phyloP scores from a whole-genome alignment of 1,140 invertebrate species.

The Drosophila ficusphila region DNA sequence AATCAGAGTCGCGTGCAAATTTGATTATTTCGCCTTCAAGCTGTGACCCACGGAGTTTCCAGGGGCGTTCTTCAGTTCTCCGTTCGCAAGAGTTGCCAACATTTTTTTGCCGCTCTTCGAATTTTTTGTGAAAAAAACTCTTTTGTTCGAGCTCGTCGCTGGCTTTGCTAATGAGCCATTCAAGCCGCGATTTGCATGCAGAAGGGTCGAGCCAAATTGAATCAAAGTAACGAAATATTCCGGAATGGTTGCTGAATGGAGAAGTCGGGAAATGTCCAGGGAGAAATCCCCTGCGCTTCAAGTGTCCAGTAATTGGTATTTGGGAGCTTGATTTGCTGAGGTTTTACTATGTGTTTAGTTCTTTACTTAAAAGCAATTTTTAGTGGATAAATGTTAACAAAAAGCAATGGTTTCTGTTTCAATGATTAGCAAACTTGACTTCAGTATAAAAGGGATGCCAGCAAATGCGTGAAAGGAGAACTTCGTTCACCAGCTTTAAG shows the following conservation, averaged over 20 bases:
- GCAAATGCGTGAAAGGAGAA: too few relatives aligned
- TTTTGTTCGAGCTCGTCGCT: slow-evolving; percentile 30
- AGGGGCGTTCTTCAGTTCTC: slow-evolving; percentile 1
- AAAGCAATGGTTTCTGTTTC: too few relatives aligned
- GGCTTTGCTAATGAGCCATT: slow-evolving; percentile 68
- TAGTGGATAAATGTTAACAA: too few relatives aligned
- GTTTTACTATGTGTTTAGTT: background rate
- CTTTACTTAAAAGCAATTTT: background rate
- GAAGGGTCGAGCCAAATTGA: slow-evolving; percentile 1
- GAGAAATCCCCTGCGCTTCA: background rate
- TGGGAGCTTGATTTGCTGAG: background rate
- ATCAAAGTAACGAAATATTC: slow-evolving; percentile 23
- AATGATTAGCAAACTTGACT: too few relatives aligned
- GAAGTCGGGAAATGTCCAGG: background rate
- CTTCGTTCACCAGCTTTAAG: too few relatives aligned
- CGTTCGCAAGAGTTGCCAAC: slow-evolving; percentile 28
- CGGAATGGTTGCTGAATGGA: slow-evolving; percentile 1
- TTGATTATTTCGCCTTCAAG: slow-evolving; percentile 68
- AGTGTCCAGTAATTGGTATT: slow-evolving; percentile 1
- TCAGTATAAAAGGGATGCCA: too few relatives aligned
- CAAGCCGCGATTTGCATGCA: slow-evolving; percentile 44
- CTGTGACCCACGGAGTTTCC: slow-evolving; percentile 28
- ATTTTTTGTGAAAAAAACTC: background rate
- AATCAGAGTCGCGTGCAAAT: slow-evolving; percentile 70
- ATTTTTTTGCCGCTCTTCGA: too few relatives aligned